Conservation (phyloP, 2,888 invertebrate species). For the Oligia latruncula region DNA sequence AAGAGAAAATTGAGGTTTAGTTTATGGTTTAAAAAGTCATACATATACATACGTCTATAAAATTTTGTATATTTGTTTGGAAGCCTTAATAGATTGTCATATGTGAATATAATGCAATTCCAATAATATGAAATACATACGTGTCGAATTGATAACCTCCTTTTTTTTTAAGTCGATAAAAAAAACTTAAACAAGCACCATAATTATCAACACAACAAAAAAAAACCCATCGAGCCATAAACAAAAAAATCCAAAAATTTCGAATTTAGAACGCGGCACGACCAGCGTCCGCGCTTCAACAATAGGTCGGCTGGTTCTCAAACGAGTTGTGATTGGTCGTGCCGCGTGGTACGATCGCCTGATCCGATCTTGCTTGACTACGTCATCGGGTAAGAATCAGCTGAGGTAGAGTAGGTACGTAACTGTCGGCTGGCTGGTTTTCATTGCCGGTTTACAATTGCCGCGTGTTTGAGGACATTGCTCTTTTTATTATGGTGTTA, state of each 20-base stretch:
- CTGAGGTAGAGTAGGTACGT: constrained; percentile 41
- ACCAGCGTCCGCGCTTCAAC: constrained; percentile 7
- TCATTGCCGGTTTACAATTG: neutral
- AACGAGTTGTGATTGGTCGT: constrained; percentile 54
- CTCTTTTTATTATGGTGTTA: neutral
- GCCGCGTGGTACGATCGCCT: constrained; percentile 59
- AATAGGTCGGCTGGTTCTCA: constrained; percentile 46
- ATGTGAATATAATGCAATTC: no score
- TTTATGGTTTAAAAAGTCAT: constrained; percentile 5
- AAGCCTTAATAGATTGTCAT: no score
- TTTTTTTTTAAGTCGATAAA: no score
- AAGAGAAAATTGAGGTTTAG: constrained; percentile 52
- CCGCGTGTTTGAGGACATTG: constrained; percentile 22
- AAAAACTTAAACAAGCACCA: neutral
- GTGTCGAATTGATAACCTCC: no score
- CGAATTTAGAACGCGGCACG: constrained; percentile 48
- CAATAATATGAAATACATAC: no score
- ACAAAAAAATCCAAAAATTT: constrained; percentile 19
- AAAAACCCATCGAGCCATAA: neutral
- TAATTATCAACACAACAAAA: neutral
- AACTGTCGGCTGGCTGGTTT: constrained; percentile 12
- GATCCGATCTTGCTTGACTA: constrained; percentile 44
- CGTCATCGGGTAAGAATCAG: constrained; percentile 55
- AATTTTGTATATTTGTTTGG: no score
- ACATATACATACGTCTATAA: no score